Evolutionary conservation across 2,113 vertebrate genomes (phyloP), one percentile per base, ranked within the genome.

Genomic region (Genyomyrus donnyi): DNA sequence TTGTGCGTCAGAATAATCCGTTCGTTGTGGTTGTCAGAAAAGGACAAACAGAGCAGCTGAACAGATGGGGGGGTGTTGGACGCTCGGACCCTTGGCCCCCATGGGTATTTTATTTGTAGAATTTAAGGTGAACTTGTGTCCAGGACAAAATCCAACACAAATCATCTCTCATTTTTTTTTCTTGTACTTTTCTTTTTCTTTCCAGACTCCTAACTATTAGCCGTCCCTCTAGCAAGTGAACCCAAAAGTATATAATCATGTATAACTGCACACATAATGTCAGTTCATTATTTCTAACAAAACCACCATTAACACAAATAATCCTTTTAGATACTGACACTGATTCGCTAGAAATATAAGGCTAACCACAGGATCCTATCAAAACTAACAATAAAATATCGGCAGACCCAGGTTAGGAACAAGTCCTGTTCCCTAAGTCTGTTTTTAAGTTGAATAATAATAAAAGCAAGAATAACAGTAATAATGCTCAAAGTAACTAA

Each of bases 71-170:
- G 45, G 83, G 24, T 11, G 10, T n/a, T 86, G 42, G 21, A 17
- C 24, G 9, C 35, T 21, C 5, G 1, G 19, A 24, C 56, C 21
- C 21, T 21, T 11, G 21, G 80, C 45, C 39, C 19, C 19, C 80
- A 27, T 87, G n/a, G 49, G 85, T 35, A 52, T 24, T 27, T 27
- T 52, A 46, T 85, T 85, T 85, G 83, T 48, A 85, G 45, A 85
- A 53, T 53, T 50, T 52, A 52, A 87, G 85, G 85, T 87, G 85
- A 87, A 87, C 85, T 53, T 46, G 6, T 87, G 46, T 31, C 49
- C 85, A 52, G 45, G 85, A 53, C 27, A 11, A 46, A 88, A 66
- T 88, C 50, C 56, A 46, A 45, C 52, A 66, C 56, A 66, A 70
- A 87, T 46, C 52, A 24, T 24, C 58, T 21, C 52, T 88, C 45